phyloP scores from a whole-genome alignment of 2,113 vertebrate genomes.

The Takifugu flavidus region DNA sequence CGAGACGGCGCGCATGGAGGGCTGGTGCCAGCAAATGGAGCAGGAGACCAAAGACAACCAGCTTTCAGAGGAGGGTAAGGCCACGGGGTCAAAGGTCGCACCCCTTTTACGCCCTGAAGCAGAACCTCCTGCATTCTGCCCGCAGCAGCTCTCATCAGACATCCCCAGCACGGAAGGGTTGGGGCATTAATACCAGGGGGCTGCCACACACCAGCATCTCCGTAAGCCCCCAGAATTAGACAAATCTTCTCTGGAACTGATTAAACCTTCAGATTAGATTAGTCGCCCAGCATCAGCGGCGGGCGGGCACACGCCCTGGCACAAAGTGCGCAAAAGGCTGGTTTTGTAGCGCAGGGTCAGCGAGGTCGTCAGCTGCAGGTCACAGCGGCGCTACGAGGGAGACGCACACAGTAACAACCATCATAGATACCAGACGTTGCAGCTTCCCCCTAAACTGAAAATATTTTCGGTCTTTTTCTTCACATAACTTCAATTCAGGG shows the following conservation, averaged over 20 bases:
- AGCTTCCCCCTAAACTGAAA: no score
- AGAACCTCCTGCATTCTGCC: constrained; percentile 7
- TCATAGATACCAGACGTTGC: no score
- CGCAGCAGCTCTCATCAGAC: constrained; percentile 40
- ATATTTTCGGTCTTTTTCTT: no score
- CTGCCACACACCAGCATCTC: constrained; percentile 51
- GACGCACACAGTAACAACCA: no score
- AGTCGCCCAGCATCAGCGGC: constrained; percentile 50
- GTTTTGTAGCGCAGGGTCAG: neutral
- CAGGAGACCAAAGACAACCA: constrained; percentile 97
- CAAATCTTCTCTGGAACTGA: constrained; percentile 70
- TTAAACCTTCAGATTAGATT: constrained; percentile 72
- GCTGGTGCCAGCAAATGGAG: constrained; percentile 99
- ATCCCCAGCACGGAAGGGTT: constrained; percentile 40
- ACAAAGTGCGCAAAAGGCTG: neutral
- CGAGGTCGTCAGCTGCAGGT: neutral
- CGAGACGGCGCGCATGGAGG: constrained; percentile 93
- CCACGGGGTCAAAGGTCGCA: no score
- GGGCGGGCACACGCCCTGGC: constrained; percentile 11
- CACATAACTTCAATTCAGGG: constrained; percentile 22
- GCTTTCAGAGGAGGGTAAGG: constrained; percentile 93
- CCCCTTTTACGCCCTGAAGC: constrained; percentile 4
- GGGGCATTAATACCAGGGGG: constrained; percentile 58
- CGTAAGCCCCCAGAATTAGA: constrained; percentile 70
- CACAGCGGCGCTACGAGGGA: no score